Percentiles rank a stretch among this genome's conserved stretches.
Evolutionary conservation across 2,113 vertebrate genomes (phyloP).

Genomic region (Trachemys scripta): DNA sequence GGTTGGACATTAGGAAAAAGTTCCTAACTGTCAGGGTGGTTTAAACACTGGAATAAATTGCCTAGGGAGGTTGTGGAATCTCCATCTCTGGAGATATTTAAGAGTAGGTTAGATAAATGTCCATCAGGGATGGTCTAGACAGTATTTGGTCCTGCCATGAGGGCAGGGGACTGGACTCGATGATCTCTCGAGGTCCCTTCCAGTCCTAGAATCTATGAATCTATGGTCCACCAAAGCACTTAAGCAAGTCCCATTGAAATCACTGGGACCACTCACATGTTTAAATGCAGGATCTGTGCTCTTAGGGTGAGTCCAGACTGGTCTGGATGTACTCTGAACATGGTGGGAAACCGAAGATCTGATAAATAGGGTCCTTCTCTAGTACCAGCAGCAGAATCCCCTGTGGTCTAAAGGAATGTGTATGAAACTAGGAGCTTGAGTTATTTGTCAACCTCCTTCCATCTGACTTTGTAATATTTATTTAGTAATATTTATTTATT

Average conservation of each 20-base stretch:
- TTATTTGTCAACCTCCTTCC: not conserved
- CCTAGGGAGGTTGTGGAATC: too few relatives aligned
- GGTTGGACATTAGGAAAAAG: too few relatives aligned
- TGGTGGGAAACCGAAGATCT: fast-evolving
- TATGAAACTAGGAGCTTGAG: not conserved
- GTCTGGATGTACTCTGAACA: not conserved
- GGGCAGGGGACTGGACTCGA: too few relatives aligned
- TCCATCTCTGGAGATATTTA: too few relatives aligned
- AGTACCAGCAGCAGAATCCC: fast-evolving
- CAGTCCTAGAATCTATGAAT: too few relatives aligned
- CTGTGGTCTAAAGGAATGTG: fast-evolving
- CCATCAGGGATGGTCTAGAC: too few relatives aligned
- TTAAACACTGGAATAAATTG: too few relatives aligned
- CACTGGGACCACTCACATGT: not conserved
- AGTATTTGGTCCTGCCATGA: too few relatives aligned
- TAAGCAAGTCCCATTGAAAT: not conserved
- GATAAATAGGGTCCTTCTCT: not conserved
- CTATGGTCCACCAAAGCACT: not conserved
- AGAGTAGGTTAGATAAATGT: too few relatives aligned
- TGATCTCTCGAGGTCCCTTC: too few relatives aligned
- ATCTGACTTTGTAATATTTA: not conserved
- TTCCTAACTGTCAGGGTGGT: too few relatives aligned
- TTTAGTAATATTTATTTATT: too few relatives aligned
- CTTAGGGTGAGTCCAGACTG: not conserved
- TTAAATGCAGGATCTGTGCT: not conserved